Conservation (phyloP, 2,888 invertebrate species). For the Epinotia nisella region DNA sequence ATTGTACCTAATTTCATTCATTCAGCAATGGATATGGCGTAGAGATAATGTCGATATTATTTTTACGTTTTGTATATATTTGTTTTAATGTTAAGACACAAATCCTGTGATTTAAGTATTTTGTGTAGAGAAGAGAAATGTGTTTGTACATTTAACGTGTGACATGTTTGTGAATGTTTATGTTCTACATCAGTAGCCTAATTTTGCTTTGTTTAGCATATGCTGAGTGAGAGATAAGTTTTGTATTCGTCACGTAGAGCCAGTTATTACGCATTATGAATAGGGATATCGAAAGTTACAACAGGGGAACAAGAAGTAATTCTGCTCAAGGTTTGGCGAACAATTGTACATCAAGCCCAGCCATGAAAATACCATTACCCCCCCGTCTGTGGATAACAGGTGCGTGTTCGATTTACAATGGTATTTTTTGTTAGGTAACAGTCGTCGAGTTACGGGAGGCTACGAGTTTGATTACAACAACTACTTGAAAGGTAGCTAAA, state of each 20-base stretch:
- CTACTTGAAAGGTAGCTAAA: not conserved
- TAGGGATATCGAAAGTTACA: conserved; percentile 59
- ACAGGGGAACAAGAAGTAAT: conserved; percentile 69
- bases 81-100: conserved; percentile 75
- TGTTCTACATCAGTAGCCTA: conserved; percentile 56
- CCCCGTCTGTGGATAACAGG: conserved; percentile 81
- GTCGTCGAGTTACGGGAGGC: conserved; percentile 12
- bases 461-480: conserved; percentile 2
- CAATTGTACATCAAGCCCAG: conserved; percentile 64
- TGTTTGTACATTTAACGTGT: conserved; percentile 28
- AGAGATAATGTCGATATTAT: conserved; percentile 67
- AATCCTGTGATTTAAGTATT: conserved; percentile 63
- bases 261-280: conserved; percentile 64
- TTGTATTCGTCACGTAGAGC: conserved; percentile 62
- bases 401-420: conserved; percentile 58
- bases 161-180: conserved; percentile 37
- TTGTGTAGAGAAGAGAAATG: conserved; percentile 50
- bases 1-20: not conserved
- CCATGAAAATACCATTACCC: conserved; percentile 81
- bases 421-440: conserved; percentile 38
- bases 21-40: conserved; percentile 63
- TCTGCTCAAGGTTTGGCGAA: conserved; percentile 76
- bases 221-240: conserved; percentile 65
- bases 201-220: conserved; percentile 72
- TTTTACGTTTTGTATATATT: conserved; percentile 79